phyloP scores from a whole-genome alignment of 2,113 vertebrate species.

The Gopherus flavomarginatus region DNA sequence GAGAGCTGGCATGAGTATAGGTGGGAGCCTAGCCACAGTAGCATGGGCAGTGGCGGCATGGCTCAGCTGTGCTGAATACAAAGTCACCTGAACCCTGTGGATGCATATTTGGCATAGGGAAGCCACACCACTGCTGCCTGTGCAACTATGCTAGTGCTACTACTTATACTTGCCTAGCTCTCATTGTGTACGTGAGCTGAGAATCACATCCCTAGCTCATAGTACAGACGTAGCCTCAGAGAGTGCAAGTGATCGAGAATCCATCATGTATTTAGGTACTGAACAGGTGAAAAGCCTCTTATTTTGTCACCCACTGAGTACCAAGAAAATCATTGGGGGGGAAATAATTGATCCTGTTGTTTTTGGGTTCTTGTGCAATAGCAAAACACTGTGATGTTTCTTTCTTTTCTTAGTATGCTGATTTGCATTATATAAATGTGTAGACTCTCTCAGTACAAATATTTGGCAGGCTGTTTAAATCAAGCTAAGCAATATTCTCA shows the following conservation, averaged over 20 bases:
- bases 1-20: neutral
- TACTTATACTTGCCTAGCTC: neutral
- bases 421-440: neutral
- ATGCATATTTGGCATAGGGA: neutral
- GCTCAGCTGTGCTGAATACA: neutral
- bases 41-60: neutral
- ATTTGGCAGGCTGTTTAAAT: neutral
- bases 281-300: neutral
- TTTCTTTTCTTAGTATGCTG: neutral
- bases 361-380: neutral
- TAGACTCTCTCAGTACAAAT: neutral
- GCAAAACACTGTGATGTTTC: neutral
- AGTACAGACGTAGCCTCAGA: rapidly evolving
- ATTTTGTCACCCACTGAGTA: conserved; percentile 1
- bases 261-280: neutral
- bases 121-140: neutral
- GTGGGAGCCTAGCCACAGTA: neutral
- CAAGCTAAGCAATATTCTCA: neutral
- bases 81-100: neutral
- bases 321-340: neutral
- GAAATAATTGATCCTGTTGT: neutral
- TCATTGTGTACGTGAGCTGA: neutral
- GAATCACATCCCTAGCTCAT: neutral
- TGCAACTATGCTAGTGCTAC: neutral
- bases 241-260: neutral